These are phyloP conservation scores for Cetoscarus ocellatus DNA, from an alignment of 2,797 vertebrate genomes.

Conservation along the genomic window DNA sequence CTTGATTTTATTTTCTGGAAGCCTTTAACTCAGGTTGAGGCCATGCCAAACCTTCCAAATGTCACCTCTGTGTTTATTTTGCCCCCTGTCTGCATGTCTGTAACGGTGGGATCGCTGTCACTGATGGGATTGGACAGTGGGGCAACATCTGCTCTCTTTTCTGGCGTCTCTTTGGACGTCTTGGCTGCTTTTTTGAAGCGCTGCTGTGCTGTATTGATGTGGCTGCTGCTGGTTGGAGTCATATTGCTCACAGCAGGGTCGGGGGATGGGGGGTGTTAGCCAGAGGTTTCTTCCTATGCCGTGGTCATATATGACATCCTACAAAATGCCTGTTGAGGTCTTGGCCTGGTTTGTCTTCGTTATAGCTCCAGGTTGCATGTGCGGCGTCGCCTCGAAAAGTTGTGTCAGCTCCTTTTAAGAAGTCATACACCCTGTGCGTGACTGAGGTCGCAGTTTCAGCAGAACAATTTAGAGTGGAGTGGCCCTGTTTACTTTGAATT, in stretches of 20 bases:
- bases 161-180: constrained; percentile 23
- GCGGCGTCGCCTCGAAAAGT: constrained; percentile 5
- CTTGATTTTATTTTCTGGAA: constrained; percentile 39
- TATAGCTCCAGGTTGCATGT: constrained; percentile 16
- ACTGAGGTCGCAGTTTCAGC: constrained; percentile 1
- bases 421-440: background rate
- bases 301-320: constrained; percentile 17
- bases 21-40: constrained; percentile 25
- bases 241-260: constrained; percentile 31
- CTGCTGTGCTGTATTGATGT: constrained; percentile 8
- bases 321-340: constrained; percentile 19
- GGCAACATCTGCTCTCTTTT: constrained; percentile 50
- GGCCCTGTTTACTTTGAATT: background rate
- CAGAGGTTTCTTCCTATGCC: constrained; percentile 13
- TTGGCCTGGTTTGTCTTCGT: constrained; percentile 32
- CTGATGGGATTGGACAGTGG: constrained; percentile 49
- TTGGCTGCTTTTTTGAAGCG: constrained; percentile 16
- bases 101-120: constrained; percentile 16
- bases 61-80: constrained; percentile 25
- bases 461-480: background rate
- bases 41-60: constrained; percentile 20
- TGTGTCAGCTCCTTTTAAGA: constrained; percentile 21
- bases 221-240: constrained; percentile 23
- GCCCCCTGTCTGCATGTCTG: constrained; percentile 25
- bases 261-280: constrained; percentile 37